phyloP scores from a whole-genome alignment of 2,888 invertebrate species.

The Monoplex corrugatus region DNA sequence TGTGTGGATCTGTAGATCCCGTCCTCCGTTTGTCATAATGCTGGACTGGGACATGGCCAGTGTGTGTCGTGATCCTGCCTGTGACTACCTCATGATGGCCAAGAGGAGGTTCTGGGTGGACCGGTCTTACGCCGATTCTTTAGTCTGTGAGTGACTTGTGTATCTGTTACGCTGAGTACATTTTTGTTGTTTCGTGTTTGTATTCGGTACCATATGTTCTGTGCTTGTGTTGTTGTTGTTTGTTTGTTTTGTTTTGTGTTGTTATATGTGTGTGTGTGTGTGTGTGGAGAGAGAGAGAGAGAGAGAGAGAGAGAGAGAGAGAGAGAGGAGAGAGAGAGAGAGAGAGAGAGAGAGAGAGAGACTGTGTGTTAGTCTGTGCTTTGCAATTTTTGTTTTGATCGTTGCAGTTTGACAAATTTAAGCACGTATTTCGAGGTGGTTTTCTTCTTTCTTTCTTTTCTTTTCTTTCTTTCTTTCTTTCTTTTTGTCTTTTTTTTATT shows the following conservation, averaged over 20 bases:
- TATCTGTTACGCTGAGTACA: neutral
- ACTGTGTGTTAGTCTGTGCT: too few relatives aligned
- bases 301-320: neutral
- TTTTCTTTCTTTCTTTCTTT: too few relatives aligned
- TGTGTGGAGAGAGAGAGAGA: neutral
- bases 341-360: too few relatives aligned
- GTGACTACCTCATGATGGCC: neutral
- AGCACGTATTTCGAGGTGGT: too few relatives aligned
- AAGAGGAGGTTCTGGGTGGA: constrained; percentile 39
- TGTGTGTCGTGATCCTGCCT: constrained; percentile 21
- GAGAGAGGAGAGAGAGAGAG: too few relatives aligned
- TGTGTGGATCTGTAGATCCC: neutral
- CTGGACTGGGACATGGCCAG: constrained; percentile 8
- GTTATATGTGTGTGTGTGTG: constrained; percentile 1
- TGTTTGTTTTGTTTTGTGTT: neutral
- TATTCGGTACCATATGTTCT: too few relatives aligned
- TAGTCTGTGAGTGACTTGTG: constrained; percentile 33
- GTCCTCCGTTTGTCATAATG: constrained; percentile 20
- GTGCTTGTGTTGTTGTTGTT: neutral
- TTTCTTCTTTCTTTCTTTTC: too few relatives aligned
- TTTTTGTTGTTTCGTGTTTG: neutral
- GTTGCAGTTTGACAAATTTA: too few relatives aligned
- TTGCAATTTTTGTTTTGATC: too few relatives aligned
- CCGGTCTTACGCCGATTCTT: constrained; percentile 31
- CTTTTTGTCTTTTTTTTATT: too few relatives aligned